Evolutionary conservation across 2,797 vertebrate genomes (phyloP), one percentile per base, ranked within the genome.

Genomic region (Galaxias olidus): DNA sequence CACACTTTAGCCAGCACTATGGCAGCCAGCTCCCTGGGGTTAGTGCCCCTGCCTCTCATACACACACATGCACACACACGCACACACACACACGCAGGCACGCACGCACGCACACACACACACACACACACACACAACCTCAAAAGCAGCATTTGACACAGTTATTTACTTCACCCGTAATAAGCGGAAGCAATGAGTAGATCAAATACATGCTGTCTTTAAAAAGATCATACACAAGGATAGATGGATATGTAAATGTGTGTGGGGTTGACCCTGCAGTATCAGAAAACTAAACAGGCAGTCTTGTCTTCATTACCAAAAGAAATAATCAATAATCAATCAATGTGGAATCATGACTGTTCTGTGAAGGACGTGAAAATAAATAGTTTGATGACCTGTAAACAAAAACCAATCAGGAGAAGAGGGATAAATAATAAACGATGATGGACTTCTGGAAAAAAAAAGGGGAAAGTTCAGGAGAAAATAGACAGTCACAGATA

Each of bases 381-480:
- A 66, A 79, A 85, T 77, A 78, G 74, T 83, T 77, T 83, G 84
- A 67, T 69, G 80, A 89, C 89, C 91, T 91, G 88, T 62, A 91
- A 90, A 58, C 67, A 78, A 86, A 52, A 41, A 57, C 46, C 10
- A 69, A 67, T 30, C 52, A 76, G 63, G 48, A 67, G 45, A 71
- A 65, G 56, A 65, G 73, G 47, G 17, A 43, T 53, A 9, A 18
- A 44, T 46, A 66, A 59, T 61, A 68, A 75, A 80, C 69, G 17
- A 30, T 59, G 63, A 63, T 71, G 47, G 68, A 68, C 46, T 43
- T 61, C 68, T 66, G 72, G 19, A 63, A 15, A 45, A 41, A 53
- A 58, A 63, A 17, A 43, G 40, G 52, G 72, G 63, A 48, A 65
- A 14, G 59, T 48, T 62, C 19, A 67, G 41, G 15, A 8, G 41